Evolutionary conservation across 2,888 invertebrate genomes (phyloP), one percentile per base, ranked within the genome.

Genomic region (Callosobruchus maculatus): DNA sequence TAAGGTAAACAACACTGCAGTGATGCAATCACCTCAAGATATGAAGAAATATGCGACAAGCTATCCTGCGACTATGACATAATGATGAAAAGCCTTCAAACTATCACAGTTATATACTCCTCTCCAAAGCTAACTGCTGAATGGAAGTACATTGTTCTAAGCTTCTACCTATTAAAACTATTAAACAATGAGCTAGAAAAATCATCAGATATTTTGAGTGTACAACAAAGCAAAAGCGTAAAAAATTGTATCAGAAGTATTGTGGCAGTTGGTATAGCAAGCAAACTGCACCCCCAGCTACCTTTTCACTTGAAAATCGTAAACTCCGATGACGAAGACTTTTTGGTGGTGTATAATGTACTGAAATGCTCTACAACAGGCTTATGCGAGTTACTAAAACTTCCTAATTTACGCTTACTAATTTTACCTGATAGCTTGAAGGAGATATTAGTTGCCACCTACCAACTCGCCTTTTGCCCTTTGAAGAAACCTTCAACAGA

Each of bases 381-480:
- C 73, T 85, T 91, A 66, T 85, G 86, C 31, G 86, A 88, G 79
- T 87, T 89, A 79, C 88, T 89, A 78, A 84, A 86, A 74, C 81
- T 89, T 77, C 86, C 88, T 79, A 88, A 90, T 76, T 86, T 93
- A 71, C 88, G 89, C 82, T 87, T 88, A 80, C 86, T 91, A 74
- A 88, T 93, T 76, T 79, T 91, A 75, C 87, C 90, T 71, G 86
- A 90, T 78, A 89, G 90, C 86, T 83, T 92, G 74, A 88, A 89
- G 83, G 90, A 90, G 83, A 88, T 94, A 78, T 85, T 95, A 72
- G 92, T 92, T 74, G 91, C 90, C 2, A 85, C 94, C 30, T 90
- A 94, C 80, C 94, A 94, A 85, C 86, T 95, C 71, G 88, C 91
- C 26, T 91, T 91, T 88, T 92, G 92, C 67, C 92, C 92, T 7